These are phyloP conservation scores for Oncorhynchus clarkii DNA, from an alignment of 2,113 vertebrate genomes.

Conservation along the genomic window DNA sequence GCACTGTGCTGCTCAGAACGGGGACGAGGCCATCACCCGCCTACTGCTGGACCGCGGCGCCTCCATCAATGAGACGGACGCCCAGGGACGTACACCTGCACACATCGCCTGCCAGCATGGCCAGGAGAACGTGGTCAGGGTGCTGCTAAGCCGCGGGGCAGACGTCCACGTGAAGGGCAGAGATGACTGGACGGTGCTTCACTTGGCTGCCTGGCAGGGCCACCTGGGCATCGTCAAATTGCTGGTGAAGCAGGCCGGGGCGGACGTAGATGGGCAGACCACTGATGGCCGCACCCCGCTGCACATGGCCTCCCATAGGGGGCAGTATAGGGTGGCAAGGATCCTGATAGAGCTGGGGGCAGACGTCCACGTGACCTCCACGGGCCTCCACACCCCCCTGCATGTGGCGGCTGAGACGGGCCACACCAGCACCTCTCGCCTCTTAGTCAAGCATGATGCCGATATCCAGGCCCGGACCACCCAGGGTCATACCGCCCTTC, in stretches of 20 bases:
- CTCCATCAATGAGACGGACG: conserved; percentile 80
- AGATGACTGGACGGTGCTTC: conserved; percentile 90
- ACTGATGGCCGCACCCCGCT: conserved; percentile 85
- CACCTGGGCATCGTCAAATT: conserved; percentile 91
- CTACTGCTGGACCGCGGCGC: conserved; percentile 86
- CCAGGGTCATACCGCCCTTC: conserved; percentile 81
- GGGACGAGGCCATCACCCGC: conserved; percentile 86
- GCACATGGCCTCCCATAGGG: conserved; percentile 90
- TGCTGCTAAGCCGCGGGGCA: conserved; percentile 83
- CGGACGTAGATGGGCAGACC: conserved; percentile 81
- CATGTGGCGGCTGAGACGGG: conserved; percentile 91
- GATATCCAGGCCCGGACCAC: conserved; percentile 71
- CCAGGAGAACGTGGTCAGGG: conserved; percentile 86
- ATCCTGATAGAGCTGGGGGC: conserved; percentile 86
- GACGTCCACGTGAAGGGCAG: conserved; percentile 79
- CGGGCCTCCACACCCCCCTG: conserved; percentile 75
- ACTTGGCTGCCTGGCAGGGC: conserved; percentile 93
- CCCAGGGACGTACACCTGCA: conserved; percentile 88
- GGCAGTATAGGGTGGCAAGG: conserved; percentile 92
- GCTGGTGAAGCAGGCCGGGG: conserved; percentile 84
- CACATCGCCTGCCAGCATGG: conserved; percentile 95
- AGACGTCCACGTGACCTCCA: conserved; percentile 66
- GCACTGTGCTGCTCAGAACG: conserved; percentile 91
- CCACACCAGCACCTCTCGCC: conserved; percentile 91
- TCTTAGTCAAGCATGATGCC: conserved; percentile 84